Conservation (phyloP, 35 echinoderm and acorn worm genomes). For the Diadema setosum region DNA sequence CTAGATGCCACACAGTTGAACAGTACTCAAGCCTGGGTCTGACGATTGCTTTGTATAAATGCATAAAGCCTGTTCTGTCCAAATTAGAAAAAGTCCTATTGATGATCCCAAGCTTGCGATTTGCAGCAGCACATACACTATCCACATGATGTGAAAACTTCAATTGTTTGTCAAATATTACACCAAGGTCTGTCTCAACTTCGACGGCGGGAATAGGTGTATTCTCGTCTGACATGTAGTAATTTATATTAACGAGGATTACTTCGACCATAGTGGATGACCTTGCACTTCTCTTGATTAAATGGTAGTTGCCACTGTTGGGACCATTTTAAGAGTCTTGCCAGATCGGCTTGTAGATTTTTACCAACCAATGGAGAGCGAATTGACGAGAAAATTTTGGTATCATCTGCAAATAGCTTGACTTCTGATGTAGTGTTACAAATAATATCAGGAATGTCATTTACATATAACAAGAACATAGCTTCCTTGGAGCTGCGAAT, state of each 20-base stretch:
- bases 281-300: slow-evolving; percentile 5
- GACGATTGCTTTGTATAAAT: not conserved
- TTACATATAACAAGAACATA: not conserved
- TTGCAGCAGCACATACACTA: not conserved
- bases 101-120: not conserved
- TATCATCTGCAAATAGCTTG: slow-evolving; percentile 1
- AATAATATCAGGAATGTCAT: not conserved
- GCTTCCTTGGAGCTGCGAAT: too few species aligned
- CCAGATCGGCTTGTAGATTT: not conserved
- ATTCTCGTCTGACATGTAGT: not conserved
- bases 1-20: not conserved
- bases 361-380: not conserved
- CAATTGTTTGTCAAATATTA: not conserved
- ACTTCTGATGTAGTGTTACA: not conserved
- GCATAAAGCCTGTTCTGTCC: not conserved
- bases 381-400: not conserved
- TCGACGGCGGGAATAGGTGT: not conserved
- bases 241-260: not conserved
- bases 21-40: not conserved
- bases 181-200: not conserved
- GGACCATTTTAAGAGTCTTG: not conserved
- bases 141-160: not conserved
- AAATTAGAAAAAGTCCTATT: not conserved
- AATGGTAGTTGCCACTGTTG: not conserved
- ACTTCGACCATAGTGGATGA: not conserved